A percentile compares a stretch with the other conserved stretches of the same genome.
Conservation (phyloP, 2,888 invertebrate genomes). For the Drosophila cracens region DNA sequence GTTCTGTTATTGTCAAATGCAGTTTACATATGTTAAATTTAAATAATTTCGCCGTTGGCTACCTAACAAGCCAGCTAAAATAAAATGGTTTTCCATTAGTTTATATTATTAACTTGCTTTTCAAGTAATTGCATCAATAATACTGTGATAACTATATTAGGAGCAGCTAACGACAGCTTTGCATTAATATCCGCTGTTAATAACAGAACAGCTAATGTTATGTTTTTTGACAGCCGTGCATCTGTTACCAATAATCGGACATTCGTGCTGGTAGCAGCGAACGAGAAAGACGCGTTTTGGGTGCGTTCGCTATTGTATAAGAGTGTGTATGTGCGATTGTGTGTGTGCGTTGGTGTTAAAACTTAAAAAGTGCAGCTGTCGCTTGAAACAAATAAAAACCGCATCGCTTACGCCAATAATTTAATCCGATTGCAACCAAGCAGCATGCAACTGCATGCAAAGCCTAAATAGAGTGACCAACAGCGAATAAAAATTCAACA, state of each 20-base stretch:
- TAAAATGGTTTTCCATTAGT: not conserved
- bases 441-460: conserved; percentile 26
- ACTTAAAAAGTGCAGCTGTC: conserved; percentile 71
- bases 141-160: not conserved
- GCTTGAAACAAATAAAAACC: conserved; percentile 68
- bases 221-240: not conserved
- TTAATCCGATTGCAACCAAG: conserved; percentile 36
- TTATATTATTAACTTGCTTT: not conserved
- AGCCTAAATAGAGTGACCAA: conserved; percentile 10
- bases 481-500: conserved; percentile 19
- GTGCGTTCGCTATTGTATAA: conserved; percentile 47
- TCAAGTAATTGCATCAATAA: not conserved
- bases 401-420: conserved; percentile 29
- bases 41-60: conserved; percentile 15
- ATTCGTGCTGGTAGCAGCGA: conserved; percentile 65
- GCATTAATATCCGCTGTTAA: conserved; percentile 30
- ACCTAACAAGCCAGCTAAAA: not conserved
- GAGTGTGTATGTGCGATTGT: conserved; percentile 11
- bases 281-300: conserved; percentile 66
- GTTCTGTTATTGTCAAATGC: not conserved
- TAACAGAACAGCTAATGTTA: conserved; percentile 43
- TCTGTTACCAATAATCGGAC: conserved; percentile 37
- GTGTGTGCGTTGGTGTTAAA: conserved; percentile 54
- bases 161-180: not conserved
- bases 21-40: conserved; percentile 36